These are phyloP conservation scores for Odontocerum albicorne DNA, from an alignment of 2,888 invertebrate species.

Conservation along the genomic window DNA sequence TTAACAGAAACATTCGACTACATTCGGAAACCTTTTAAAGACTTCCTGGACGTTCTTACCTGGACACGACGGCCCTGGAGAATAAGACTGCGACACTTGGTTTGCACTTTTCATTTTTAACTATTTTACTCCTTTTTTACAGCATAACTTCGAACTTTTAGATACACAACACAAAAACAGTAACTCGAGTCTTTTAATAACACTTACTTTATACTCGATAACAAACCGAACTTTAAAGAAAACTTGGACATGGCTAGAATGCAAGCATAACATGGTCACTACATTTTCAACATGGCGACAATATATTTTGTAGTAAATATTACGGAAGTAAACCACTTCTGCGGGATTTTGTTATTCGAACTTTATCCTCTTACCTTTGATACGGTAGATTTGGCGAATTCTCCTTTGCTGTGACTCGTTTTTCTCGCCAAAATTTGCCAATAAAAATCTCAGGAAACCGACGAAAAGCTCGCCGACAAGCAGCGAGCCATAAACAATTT, in stretches of 20 bases:
- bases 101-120: conserved; percentile 55
- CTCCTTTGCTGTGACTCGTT: conserved; percentile 27
- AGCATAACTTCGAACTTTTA: conserved; percentile 28
- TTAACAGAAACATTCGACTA: conserved; percentile 35
- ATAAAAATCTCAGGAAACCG: conserved; percentile 31
- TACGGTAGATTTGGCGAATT: conserved; percentile 31
- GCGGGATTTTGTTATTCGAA: conserved; percentile 28
- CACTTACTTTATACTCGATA: conserved; percentile 28
- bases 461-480: conserved; percentile 24
- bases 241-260: conserved; percentile 29
- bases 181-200: conserved; percentile 28
- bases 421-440: conserved; percentile 26
- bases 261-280: conserved; percentile 33
- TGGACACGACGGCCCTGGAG: conserved; percentile 56
- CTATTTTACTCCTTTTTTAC: conserved; percentile 25
- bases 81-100: conserved; percentile 58
- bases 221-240: conserved; percentile 26
- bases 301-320: conserved; percentile 13
- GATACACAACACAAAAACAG: conserved; percentile 34
- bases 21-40: conserved; percentile 57
- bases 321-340: conserved; percentile 26
- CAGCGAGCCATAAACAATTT: conserved; percentile 4
- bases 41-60: conserved; percentile 57
- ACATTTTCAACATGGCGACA: conserved; percentile 32
- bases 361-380: conserved; percentile 34